A percentile compares a stretch with the other conserved stretches of the same genome.
Evolutionary conservation across 2,797 vertebrate species (phyloP).

Genomic region (Siniperca scherzeri): DNA sequence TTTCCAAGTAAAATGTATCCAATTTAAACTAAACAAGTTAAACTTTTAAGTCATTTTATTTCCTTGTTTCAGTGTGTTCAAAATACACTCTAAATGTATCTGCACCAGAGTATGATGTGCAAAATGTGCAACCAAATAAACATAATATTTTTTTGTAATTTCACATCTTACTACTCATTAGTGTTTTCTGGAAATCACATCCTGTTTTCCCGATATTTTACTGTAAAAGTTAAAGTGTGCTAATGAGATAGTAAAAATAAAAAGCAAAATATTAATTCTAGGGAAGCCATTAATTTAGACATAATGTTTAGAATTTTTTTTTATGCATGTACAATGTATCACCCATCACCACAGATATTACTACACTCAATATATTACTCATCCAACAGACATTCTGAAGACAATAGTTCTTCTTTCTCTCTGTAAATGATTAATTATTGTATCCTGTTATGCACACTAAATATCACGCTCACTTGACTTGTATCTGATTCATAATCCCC

Average conservation of each 20-base stretch:
- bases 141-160: neutral
- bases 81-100: neutral
- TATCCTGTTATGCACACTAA: neutral
- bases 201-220: neutral
- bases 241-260: conserved; percentile 7
- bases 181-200: neutral
- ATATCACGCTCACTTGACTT: neutral
- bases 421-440: conserved; percentile 8
- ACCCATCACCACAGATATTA: neutral
- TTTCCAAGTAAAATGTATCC: neutral
- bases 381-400: conserved; percentile 2
- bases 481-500: conserved; percentile 3
- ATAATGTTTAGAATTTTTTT: no score
- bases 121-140: neutral
- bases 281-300: neutral
- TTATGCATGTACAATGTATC: neutral
- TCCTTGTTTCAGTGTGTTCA: neutral
- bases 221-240: neutral
- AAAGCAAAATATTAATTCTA: neutral
- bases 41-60: neutral
- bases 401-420: neutral
- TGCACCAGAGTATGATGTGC: neutral
- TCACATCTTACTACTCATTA: neutral
- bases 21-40: neutral
- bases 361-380: neutral